These are phyloP conservation scores for Diplogasteroides magnus DNA, from an alignment of 1,140 invertebrate genomes.

Conservation along the genomic window DNA sequence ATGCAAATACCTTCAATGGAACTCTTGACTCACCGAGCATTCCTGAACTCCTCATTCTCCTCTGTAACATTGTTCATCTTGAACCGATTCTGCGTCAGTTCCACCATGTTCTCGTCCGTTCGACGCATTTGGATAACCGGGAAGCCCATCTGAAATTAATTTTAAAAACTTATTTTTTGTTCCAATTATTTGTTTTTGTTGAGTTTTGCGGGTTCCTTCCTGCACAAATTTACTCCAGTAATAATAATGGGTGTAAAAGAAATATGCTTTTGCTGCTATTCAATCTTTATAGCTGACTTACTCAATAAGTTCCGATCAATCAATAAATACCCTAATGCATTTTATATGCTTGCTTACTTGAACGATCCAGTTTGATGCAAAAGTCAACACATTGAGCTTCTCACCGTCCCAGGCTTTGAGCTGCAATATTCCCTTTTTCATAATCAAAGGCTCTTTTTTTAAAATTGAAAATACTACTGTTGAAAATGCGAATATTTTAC, in stretches of 20 bases:
- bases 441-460: too few relatives aligned
- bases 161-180: too few relatives aligned
- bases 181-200: too few relatives aligned
- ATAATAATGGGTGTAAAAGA: too few relatives aligned
- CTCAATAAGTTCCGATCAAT: not conserved
- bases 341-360: too few relatives aligned
- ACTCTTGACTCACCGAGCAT: conserved; percentile 9
- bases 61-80: conserved; percentile 47
- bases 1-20: not conserved
- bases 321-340: not conserved
- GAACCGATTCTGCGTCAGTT: conserved; percentile 44
- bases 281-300: too few relatives aligned
- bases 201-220: too few relatives aligned
- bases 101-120: conserved; percentile 39
- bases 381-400: conserved; percentile 44
- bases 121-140: conserved; percentile 43
- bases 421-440: too few relatives aligned
- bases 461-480: not conserved
- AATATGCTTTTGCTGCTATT: too few relatives aligned
- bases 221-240: too few relatives aligned
- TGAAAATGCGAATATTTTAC: conserved; percentile 11
- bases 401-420: conserved; percentile 37
- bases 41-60: conserved; percentile 40
- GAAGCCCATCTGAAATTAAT: conserved; percentile 52
- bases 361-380: conserved; percentile 41